Conservation (phyloP, 2,113 vertebrate genomes). For the Scomber colias region DNA sequence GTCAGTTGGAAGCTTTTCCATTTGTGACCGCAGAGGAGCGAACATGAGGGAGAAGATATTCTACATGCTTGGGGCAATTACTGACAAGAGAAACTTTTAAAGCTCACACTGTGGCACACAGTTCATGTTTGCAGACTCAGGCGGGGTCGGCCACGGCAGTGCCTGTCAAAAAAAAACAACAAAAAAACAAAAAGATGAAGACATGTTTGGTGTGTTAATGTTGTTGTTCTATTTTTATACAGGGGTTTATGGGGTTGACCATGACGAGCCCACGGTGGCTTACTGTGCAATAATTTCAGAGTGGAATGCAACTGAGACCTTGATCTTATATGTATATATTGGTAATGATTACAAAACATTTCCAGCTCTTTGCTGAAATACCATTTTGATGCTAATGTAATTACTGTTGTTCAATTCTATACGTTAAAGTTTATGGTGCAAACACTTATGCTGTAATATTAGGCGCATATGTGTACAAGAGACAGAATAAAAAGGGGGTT, state of each 20-base stretch:
- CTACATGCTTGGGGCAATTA: slow-evolving; percentile 51
- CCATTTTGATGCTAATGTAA: slow-evolving; percentile 71
- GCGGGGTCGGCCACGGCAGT: slow-evolving; percentile 71
- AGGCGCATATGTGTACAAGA: slow-evolving; percentile 88
- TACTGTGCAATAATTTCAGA: slow-evolving; percentile 96
- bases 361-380: slow-evolving; percentile 83
- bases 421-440: slow-evolving; percentile 77
- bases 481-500: slow-evolving; percentile 84
- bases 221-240: slow-evolving; percentile 92
- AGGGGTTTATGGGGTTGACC: slow-evolving; percentile 86
- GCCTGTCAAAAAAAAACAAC: slow-evolving; percentile 75
- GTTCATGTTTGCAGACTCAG: slow-evolving; percentile 71
- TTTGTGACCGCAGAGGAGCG: slow-evolving; percentile 54
- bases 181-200: slow-evolving; percentile 74
- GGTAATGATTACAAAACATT: slow-evolving; percentile 75
- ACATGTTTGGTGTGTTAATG: slow-evolving; percentile 89
- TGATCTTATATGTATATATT: slow-evolving; percentile 87
- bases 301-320: slow-evolving; percentile 84
- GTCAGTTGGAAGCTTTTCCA: slow-evolving; percentile 53
- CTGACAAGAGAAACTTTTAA: slow-evolving; percentile 66
- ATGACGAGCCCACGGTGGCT: slow-evolving; percentile 90
- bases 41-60: slow-evolving; percentile 44
- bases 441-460: slow-evolving; percentile 88
- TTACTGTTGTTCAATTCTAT: slow-evolving; percentile 63
- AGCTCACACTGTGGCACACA: slow-evolving; percentile 69